Base-by-base conservation (phyloP, 2,888 invertebrate species). In the Arrhopalites spinosus region DNA sequence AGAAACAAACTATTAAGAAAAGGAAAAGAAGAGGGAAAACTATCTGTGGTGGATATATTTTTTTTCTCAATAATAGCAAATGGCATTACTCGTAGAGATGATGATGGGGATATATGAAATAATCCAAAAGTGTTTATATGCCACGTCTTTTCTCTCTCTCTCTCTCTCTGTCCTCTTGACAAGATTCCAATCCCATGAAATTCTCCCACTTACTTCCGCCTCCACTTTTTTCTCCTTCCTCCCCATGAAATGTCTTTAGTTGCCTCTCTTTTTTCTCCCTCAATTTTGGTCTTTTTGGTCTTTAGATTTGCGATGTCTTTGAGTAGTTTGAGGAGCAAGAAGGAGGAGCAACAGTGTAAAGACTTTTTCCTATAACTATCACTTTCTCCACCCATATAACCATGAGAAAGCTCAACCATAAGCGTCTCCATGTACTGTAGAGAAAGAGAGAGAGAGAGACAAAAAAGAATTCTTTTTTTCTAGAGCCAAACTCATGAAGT, bases 121-220 rank as follows among this genome's bases (percentile, higher is more conserved):
- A 71, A 71, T 71, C 71, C 59, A 59, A n/a, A n/a, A 71, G 59
- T 71, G 71, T 71, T 71, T 71, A 71, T 56, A 59, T 71, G 36
- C 43, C 71, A 71, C 71, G 59, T 71, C 71, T 61, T 7, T 61
- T 56, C n/a, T n/a, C 56, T 13, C n/a, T n/a, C 45, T 45, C 45
- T 11, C 15, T 15, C 45, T 45, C 45, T 7, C 15, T 15, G 7
- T 45, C 45, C 7, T 45, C 45, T 45, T 15, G 45, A 45, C n/a
- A 13, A n/a, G 50, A n/a, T n/a, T 50, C 50, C 50, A 50, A 50
- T 50, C 50, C 50, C 50, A 15, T 50, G 50, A 50, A 50, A 50
- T 50, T 15, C n/a, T 61, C 15, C 23, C 59, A 25, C 27, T 61
- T 27, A 23, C 23, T 25, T 25, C 59, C 59, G 5, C 23, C 36